Percentiles rank a stretch among this genome's conserved stretches.
Conservation (phyloP, 2,888 invertebrate species). For the Ametastegia equiseti region DNA sequence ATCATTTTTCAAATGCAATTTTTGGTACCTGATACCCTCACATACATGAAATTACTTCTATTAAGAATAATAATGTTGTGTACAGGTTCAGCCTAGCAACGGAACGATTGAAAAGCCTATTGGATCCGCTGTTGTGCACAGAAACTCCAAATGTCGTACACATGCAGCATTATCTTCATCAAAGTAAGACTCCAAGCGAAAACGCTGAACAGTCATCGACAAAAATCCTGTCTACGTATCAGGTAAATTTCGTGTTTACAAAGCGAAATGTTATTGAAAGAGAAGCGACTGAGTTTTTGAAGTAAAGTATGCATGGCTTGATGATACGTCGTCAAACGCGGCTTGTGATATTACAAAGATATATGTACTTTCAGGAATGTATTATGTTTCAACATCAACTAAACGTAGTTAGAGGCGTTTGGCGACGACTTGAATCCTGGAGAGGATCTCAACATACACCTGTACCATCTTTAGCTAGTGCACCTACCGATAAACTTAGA, state of each 20-base stretch:
- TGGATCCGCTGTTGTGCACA: slow-evolving; percentile 87
- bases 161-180: slow-evolving; percentile 87
- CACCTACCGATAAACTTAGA: slow-evolving; percentile 90
- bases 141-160: slow-evolving; percentile 90
- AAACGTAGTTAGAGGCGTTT: slow-evolving; percentile 88
- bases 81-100: slow-evolving; percentile 85
- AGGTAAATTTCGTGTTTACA: slow-evolving; percentile 65
- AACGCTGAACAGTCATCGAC: slow-evolving; percentile 80
- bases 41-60: not conserved
- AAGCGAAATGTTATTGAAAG: not conserved
- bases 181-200: slow-evolving; percentile 76
- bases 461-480: slow-evolving; percentile 78
- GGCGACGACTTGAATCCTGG: slow-evolving; percentile 84
- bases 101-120: slow-evolving; percentile 88
- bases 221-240: slow-evolving; percentile 79
- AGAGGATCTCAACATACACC: slow-evolving; percentile 71
- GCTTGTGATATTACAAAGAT: not conserved
- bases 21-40: too few species aligned
- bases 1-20: too few species aligned
- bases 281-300: too few species aligned
- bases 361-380: slow-evolving; percentile 82
- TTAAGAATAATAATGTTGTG: slow-evolving; percentile 23
- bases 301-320: not conserved
- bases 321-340: not conserved
- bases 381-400: slow-evolving; percentile 93